A percentile compares a stretch with the other conserved stretches of the same genome.
Conservation (phyloP, 2,888 invertebrate genomes). For the Drosophila lacicola region DNA sequence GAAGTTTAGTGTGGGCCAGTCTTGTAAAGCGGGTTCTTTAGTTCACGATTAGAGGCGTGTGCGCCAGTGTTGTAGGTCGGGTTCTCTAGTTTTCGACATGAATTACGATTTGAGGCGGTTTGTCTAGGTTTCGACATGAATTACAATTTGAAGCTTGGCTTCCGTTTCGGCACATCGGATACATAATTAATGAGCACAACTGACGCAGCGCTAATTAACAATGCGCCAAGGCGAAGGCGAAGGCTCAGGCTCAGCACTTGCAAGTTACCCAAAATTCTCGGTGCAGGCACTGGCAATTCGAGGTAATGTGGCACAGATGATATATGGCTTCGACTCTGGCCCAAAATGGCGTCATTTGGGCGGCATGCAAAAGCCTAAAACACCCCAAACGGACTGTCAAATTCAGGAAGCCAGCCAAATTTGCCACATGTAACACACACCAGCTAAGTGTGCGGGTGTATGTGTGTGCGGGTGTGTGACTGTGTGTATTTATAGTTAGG, state of each 20-base stretch:
- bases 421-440: slow-evolving; percentile 60
- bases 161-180: slow-evolving; percentile 35
- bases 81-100: slow-evolving; percentile 33
- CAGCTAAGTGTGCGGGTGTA: slow-evolving; percentile 7
- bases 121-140: slow-evolving; percentile 39
- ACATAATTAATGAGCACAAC: slow-evolving; percentile 59
- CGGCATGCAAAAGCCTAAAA: slow-evolving; percentile 32
- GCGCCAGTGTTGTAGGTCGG: neutral
- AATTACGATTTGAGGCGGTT: slow-evolving; percentile 38
- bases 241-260: slow-evolving; percentile 32
- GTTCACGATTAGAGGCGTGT: slow-evolving; percentile 35
- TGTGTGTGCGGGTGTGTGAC: neutral
- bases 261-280: slow-evolving; percentile 22
- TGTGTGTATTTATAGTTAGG: neutral
- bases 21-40: slow-evolving; percentile 5
- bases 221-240: slow-evolving; percentile 28
- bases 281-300: slow-evolving; percentile 23
- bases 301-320: slow-evolving; percentile 35
- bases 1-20: neutral
- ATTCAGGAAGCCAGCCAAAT: slow-evolving; percentile 59
- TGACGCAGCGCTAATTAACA: slow-evolving; percentile 62
- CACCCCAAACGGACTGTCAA: slow-evolving; percentile 42
- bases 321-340: slow-evolving; percentile 50
- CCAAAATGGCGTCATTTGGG: slow-evolving; percentile 47
- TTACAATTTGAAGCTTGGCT: slow-evolving; percentile 39